Conservation (phyloP, 2,113 vertebrate genomes). For the Panthera uncia region DNA sequence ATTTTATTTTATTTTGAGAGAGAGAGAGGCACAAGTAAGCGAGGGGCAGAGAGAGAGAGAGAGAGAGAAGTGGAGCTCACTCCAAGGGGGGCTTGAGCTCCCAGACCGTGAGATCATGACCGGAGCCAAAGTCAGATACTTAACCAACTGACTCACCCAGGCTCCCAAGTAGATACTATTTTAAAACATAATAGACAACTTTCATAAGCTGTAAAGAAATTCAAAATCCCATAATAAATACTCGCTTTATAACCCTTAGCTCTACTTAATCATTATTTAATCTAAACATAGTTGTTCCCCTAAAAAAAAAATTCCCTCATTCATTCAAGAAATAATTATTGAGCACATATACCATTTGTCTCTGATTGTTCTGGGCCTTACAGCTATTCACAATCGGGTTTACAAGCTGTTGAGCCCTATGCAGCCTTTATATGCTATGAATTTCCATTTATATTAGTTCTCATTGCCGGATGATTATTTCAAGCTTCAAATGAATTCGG, state of each 20-base stretch:
- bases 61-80: too few species aligned
- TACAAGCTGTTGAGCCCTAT: background rate
- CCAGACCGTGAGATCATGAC: too few species aligned
- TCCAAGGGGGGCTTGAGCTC: too few species aligned
- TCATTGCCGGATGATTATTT: background rate
- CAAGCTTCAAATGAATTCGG: conserved; percentile 4
- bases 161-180: background rate
- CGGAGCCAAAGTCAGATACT: too few species aligned
- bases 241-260: background rate
- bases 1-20: too few species aligned
- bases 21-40: too few species aligned
- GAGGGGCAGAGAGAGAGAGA: too few species aligned
- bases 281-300: background rate
- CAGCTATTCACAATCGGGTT: background rate
- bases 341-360: background rate
- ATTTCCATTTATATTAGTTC: background rate
- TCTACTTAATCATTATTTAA: background rate
- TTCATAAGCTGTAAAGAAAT: background rate
- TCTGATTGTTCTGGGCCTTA: background rate
- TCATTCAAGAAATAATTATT: background rate
- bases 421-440: background rate
- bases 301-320: background rate
- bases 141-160: too few species aligned
- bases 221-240: background rate
- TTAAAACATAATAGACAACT: background rate